Conservation (phyloP, 2,113 vertebrate genomes). For the Otis tarda region DNA sequence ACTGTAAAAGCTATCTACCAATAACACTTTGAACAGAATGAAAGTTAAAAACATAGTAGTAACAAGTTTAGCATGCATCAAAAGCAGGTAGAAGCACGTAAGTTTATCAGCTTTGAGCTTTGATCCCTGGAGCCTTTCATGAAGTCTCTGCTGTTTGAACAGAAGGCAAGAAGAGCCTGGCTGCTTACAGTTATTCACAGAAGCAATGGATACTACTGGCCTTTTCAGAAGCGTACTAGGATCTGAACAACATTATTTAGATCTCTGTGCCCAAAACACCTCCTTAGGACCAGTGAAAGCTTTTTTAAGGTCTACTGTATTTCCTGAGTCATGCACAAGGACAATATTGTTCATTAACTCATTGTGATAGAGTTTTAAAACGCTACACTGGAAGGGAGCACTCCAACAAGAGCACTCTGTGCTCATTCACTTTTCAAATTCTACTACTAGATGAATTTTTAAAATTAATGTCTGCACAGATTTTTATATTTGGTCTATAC, state of each 20-base stretch:
- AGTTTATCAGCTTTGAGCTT: not conserved
- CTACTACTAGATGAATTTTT: not conserved
- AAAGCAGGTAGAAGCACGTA: not conserved
- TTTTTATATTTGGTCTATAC: not conserved
- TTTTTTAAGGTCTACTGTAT: not conserved
- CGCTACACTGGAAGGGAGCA: not conserved
- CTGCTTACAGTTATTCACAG: not conserved
- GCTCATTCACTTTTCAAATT: not conserved
- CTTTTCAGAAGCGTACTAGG: not conserved
- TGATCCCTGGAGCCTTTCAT: not conserved
- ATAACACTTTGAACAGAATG: not conserved
- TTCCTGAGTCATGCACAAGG: accelerated
- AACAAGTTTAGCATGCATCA: not conserved
- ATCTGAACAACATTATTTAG: not conserved
- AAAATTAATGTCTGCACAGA: not conserved
- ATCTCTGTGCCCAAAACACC: not conserved
- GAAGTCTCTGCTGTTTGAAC: not conserved
- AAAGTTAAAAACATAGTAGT: not conserved
- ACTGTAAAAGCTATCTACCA: not conserved
- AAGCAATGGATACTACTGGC: not conserved
- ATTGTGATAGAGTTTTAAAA: not conserved
- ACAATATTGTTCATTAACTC: not conserved
- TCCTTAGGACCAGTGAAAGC: not conserved
- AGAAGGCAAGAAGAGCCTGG: not conserved
- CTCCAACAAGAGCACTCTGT: not conserved